These are phyloP conservation scores for Drosophila mayri DNA, from an alignment of 1,140 invertebrate species.

Conservation along the genomic window DNA sequence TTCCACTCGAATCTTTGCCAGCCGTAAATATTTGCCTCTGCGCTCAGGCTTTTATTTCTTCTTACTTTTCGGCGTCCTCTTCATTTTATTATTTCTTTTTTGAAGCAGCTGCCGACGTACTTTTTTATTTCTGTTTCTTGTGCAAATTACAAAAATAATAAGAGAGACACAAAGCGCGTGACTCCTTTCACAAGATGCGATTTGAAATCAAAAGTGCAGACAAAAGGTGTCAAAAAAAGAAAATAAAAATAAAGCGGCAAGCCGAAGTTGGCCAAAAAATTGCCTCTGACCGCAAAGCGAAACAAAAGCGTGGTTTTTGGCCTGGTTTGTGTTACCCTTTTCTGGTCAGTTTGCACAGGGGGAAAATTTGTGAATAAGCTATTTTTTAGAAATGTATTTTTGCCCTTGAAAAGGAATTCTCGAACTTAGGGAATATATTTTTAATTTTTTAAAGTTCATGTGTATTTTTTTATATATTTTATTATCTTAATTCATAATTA, in stretches of 20 bases:
- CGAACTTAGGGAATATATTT: too few relatives aligned
- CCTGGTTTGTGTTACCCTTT: slow-evolving; percentile 36
- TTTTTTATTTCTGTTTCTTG: slow-evolving; percentile 43
- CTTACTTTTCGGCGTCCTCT: slow-evolving; percentile 18
- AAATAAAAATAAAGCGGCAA: slow-evolving; percentile 38
- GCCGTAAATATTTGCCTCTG: slow-evolving; percentile 77
- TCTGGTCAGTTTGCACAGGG: slow-evolving; percentile 1
- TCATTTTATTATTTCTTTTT: slow-evolving; percentile 5
- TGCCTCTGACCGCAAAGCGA: slow-evolving; percentile 56
- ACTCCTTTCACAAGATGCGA: slow-evolving; percentile 79
- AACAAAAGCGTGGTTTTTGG: slow-evolving; percentile 60
- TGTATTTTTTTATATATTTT: too few relatives aligned
- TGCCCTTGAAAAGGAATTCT: too few relatives aligned
- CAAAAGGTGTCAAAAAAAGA: slow-evolving; percentile 73
- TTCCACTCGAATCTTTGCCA: slow-evolving; percentile 63
- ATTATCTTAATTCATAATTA: too few relatives aligned
- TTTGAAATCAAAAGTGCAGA: slow-evolving; percentile 71
- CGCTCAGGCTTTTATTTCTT: slow-evolving; percentile 52
- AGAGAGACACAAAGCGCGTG: slow-evolving; percentile 78
- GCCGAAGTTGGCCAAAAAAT: slow-evolving; percentile 61
- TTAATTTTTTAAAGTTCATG: not conserved
- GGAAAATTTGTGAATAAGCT: not conserved
- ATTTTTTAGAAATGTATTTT: not conserved
- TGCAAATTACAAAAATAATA: slow-evolving; percentile 82
- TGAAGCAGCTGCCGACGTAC: slow-evolving; percentile 4